Base-by-base conservation (phyloP, 2,888 invertebrate species). In the Tenodera sinensis region DNA sequence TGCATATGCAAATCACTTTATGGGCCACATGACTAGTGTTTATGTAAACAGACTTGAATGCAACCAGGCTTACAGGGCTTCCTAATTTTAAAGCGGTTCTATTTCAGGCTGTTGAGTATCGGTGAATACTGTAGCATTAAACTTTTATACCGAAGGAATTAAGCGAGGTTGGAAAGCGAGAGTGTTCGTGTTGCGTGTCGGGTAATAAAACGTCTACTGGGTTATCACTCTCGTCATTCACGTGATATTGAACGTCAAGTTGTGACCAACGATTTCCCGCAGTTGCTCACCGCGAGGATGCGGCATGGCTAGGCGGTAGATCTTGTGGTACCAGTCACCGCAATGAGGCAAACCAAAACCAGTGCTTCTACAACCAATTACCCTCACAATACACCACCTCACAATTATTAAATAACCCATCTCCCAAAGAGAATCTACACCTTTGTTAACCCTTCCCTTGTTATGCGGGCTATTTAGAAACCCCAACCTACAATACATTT, bases 121-220 rank as follows among this genome's bases (percentile, higher is more conserved):
- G 12, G 3, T 1, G 83, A 28, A 25, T 27, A 27, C 15, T 15
- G 28, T n/a, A 28, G 15, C 2, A 83, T 83, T 15, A 83, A 83
- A 28, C 27, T 28, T 27, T 28, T 27, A 14, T 83, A 14, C n/a
- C 14, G 30, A 15, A 28, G 28, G 83, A 28, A 28, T 28, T 83
- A 28, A n/a, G 86, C 86, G 82, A 85, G 89, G 84, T 88, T 89
- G 28, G 87, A 28, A 82, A 54, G 82, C 15, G 30, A 27, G 71
- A 84, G 34, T 83, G 42, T 91, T 90, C 90, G 90, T 89, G 90
- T 91, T 90, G 88, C 90, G 54, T 28, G 81, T 83, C 83, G 88
- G 84, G 89, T 47, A 54, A 47, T 83, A 42, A 71, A 83, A 86
- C 89, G 89, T 89, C 89, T 83, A 28, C 83, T 28, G 28, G 28